These are phyloP conservation scores for Drosophila lacertosa DNA, from an alignment of 1,140 invertebrate species.

Conservation along the genomic window DNA sequence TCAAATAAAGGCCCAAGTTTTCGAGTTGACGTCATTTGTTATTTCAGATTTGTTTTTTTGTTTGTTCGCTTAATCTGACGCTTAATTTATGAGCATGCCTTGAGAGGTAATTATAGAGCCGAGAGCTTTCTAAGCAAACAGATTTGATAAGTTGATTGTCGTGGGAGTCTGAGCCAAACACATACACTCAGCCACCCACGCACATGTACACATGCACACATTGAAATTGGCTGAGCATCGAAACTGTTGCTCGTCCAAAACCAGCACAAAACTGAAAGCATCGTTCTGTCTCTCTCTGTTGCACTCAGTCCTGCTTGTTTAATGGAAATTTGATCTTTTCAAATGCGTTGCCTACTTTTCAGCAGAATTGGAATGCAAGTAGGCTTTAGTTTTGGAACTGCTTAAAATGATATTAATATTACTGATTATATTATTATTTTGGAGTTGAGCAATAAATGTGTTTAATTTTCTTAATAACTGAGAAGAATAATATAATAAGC, in stretches of 20 bases:
- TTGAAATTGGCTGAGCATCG: neutral
- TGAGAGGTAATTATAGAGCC: constrained; percentile 46
- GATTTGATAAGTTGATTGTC: constrained; percentile 40
- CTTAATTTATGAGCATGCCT: constrained; percentile 51
- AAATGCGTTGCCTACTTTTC: constrained; percentile 3
- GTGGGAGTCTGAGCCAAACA: constrained; percentile 23
- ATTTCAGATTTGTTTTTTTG: constrained; percentile 35
- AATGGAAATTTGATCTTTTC: constrained; percentile 12
- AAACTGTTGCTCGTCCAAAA: constrained; percentile 6
- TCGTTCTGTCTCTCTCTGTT: neutral
- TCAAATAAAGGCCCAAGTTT: constrained; percentile 55
- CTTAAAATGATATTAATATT: no score
- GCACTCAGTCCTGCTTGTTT: neutral
- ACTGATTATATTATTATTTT: no score
- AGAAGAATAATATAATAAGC: no score
- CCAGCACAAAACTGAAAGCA: neutral
- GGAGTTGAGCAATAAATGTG: no score
- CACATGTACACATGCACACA: neutral
- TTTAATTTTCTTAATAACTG: no score
- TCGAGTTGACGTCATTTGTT: constrained; percentile 67
- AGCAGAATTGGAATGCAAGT: no score
- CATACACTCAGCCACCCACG: neutral
- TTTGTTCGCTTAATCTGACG: constrained; percentile 49
- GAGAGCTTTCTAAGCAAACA: constrained; percentile 23
- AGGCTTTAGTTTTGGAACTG: no score